A percentile compares a stretch with the other conserved stretches of the same genome.
Conservation (phyloP, 2,888 invertebrate species). For the Lampropteryx suffumata region DNA sequence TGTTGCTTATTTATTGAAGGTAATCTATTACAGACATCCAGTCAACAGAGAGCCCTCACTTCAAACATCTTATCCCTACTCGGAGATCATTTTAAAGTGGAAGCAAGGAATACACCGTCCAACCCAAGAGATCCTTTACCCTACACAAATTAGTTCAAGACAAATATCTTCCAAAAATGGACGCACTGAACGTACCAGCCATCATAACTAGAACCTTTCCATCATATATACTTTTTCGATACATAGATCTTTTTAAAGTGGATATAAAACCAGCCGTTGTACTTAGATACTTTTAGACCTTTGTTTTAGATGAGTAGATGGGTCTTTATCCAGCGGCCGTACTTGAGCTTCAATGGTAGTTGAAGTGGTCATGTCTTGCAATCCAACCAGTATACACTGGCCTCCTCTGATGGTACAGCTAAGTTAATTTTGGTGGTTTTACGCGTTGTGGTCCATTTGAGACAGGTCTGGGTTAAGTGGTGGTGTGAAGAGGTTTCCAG, state of each 20-base stretch:
- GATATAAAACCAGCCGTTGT: constrained; percentile 35
- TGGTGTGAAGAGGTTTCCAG: constrained; percentile 50
- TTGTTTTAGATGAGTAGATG: constrained; percentile 34
- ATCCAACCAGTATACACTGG: constrained; percentile 51
- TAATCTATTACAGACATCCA: constrained; percentile 63
- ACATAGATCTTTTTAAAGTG: constrained; percentile 30
- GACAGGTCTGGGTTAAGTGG: constrained; percentile 52
- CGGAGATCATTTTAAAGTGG: constrained; percentile 41
- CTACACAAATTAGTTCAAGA: constrained; percentile 13
- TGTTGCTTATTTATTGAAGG: constrained; percentile 72
- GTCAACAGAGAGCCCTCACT: constrained; percentile 30
- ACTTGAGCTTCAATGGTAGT: constrained; percentile 62
- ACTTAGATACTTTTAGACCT: constrained; percentile 38
- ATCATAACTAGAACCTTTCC: constrained; percentile 1
- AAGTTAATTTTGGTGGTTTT: constrained; percentile 55
- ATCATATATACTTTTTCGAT: constrained; percentile 2
- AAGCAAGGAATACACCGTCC: constrained; percentile 21
- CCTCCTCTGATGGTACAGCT: constrained; percentile 41
- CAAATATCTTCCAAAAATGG: constrained; percentile 16
- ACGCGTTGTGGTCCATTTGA: constrained; percentile 44
- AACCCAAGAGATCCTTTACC: constrained; percentile 6
- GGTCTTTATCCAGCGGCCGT: constrained; percentile 44
- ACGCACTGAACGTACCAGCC: constrained; percentile 11
- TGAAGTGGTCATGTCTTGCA: constrained; percentile 71
- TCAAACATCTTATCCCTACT: constrained; percentile 15